Conservation (phyloP, 2,888 invertebrate species). For the Epinotia brunnichana region DNA sequence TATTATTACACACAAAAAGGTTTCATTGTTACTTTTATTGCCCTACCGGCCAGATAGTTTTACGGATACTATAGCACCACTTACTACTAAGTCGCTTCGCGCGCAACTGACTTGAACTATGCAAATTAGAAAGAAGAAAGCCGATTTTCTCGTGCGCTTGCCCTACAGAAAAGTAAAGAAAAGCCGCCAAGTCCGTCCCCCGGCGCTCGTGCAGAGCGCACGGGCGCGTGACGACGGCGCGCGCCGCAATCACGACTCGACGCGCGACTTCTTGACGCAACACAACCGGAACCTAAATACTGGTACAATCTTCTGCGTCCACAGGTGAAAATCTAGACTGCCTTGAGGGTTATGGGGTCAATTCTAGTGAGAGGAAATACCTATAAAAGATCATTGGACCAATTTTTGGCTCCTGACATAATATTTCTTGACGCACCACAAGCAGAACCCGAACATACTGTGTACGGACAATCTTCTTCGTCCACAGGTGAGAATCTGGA, state of each 20-base stretch:
- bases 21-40: too few species aligned
- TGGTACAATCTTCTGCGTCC: neutral
- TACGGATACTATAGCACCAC: too few species aligned
- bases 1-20: too few species aligned
- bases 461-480: neutral
- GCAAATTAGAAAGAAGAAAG: too few species aligned
- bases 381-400: neutral
- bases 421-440: constrained; percentile 69
- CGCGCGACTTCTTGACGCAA: constrained; percentile 76
- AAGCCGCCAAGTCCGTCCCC: constrained; percentile 58
- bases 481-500: neutral
- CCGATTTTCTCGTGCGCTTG: too few species aligned
- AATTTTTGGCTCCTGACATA: too few species aligned
- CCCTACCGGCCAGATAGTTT: too few species aligned
- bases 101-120: too few species aligned
- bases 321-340: neutral
- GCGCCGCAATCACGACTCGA: constrained; percentile 78
- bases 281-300: constrained; percentile 51
- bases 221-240: constrained; percentile 80
- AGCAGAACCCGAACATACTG: constrained; percentile 50
- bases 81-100: too few species aligned
- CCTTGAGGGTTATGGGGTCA: neutral
- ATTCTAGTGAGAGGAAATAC: neutral
- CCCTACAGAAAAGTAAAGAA: neutral
- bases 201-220: constrained; percentile 73